phyloP scores from a whole-genome alignment of 2,888 invertebrate genomes.

The Lasioglossum malachurum region DNA sequence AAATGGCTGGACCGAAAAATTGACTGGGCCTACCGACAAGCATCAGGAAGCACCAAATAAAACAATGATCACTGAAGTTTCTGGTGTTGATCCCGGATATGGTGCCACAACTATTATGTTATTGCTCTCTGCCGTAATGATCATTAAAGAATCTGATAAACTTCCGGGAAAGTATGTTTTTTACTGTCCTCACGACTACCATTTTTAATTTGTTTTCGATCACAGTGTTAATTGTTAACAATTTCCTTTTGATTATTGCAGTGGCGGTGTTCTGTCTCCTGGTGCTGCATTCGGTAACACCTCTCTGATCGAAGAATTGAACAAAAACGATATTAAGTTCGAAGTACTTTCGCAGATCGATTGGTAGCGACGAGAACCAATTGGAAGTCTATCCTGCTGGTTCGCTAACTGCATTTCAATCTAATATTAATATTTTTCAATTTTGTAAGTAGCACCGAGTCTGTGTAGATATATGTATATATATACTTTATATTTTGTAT shows the following conservation, averaged over 20 bases:
- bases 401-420: slow-evolving; percentile 32
- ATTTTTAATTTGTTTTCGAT: neutral
- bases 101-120: slow-evolving; percentile 92
- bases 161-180: slow-evolving; percentile 90
- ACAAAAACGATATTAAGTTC: slow-evolving; percentile 90
- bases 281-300: slow-evolving; percentile 95
- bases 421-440: slow-evolving; percentile 43
- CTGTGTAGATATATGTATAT: slow-evolving; percentile 4
- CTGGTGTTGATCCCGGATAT: slow-evolving; percentile 92
- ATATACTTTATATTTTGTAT: slow-evolving; percentile 41
- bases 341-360: slow-evolving; percentile 86
- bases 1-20: slow-evolving; percentile 91
- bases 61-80: slow-evolving; percentile 88
- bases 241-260: slow-evolving; percentile 82
- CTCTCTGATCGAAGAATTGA: slow-evolving; percentile 90
- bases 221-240: neutral
- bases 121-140: slow-evolving; percentile 90
- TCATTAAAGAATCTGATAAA: slow-evolving; percentile 91
- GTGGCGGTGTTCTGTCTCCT: slow-evolving; percentile 95
- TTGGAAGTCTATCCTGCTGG: neutral
- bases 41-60: slow-evolving; percentile 88
- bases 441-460: slow-evolving; percentile 27
- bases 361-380: neutral
- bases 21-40: slow-evolving; percentile 86
- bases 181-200: slow-evolving; percentile 9